Percentiles rank a stretch among this genome's conserved stretches.
Evolutionary conservation across 2,113 vertebrate species (phyloP).

Genomic region (Nasalis larvatus): DNA sequence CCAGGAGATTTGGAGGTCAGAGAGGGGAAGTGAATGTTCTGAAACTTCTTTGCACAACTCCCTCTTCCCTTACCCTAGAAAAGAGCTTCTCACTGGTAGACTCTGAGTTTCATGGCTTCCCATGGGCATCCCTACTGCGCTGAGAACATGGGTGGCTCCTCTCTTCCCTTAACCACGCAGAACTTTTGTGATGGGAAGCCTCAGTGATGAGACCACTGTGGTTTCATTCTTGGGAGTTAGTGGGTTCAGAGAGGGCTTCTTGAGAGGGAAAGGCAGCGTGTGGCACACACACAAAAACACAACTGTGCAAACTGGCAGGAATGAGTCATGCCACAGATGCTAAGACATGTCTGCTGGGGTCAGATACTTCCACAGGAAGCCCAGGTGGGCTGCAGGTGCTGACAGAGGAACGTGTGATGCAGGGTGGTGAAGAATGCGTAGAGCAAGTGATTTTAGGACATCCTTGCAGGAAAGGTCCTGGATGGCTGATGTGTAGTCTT

Average conservation of each 20-base stretch:
- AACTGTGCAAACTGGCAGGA: background rate
- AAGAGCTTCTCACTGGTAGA: background rate
- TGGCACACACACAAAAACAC: background rate
- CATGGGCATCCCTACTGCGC: background rate
- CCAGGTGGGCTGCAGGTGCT: no score
- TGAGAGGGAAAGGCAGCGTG: background rate
- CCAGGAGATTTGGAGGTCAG: background rate
- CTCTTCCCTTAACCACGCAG: background rate
- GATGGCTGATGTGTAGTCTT: background rate
- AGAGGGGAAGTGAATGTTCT: background rate
- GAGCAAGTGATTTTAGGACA: background rate
- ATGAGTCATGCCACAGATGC: background rate
- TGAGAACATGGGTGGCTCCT: background rate
- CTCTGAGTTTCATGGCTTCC: background rate
- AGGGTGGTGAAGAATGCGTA: fast-evolving
- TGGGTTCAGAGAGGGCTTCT: background rate
- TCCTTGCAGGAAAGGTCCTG: background rate
- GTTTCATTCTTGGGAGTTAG: background rate
- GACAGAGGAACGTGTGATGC: background rate
- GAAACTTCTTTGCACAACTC: background rate
- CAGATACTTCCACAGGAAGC: background rate
- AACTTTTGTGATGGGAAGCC: background rate
- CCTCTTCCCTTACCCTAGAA: fast-evolving
- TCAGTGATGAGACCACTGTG: background rate
- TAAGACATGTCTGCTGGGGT: background rate